Percentiles rank a stretch among this genome's conserved stretches.
Evolutionary conservation across 2,888 invertebrate genomes (phyloP).

Genomic region (Hydroisotoma schaefferi): DNA sequence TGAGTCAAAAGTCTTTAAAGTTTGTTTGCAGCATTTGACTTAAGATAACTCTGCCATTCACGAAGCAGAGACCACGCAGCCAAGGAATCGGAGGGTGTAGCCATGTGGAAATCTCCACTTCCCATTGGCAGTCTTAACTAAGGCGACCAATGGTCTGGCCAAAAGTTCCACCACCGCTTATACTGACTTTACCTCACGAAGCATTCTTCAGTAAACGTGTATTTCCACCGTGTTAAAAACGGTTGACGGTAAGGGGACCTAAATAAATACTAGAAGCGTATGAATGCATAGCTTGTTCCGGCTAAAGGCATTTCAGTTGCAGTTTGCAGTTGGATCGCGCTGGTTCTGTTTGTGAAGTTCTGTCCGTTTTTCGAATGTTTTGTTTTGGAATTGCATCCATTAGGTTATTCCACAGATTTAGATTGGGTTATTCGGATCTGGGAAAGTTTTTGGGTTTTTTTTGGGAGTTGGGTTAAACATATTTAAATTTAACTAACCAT

Average conservation of each 20-base stretch:
- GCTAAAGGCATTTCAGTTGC: constrained; percentile 3
- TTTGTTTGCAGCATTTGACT: too few relatives aligned
- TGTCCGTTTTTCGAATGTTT: neutral
- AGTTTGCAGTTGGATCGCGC: neutral
- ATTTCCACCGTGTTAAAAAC: neutral
- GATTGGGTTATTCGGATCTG: neutral
- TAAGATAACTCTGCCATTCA: too few relatives aligned
- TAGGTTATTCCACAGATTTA: neutral
- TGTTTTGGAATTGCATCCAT: neutral
- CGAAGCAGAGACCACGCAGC: too few relatives aligned
- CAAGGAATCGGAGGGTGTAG: neutral
- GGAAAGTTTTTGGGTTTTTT: neutral
- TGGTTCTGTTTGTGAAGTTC: neutral
- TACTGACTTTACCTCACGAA: neutral
- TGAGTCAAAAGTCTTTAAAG: too few relatives aligned
- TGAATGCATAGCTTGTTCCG: neutral
- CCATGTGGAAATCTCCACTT: neutral
- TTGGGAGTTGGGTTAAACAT: neutral
- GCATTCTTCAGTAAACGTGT: neutral
- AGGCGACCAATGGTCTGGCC: neutral
- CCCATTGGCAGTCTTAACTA: neutral
- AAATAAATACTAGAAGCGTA: neutral
- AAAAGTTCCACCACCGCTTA: neutral
- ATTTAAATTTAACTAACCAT: neutral
- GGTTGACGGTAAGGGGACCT: neutral